A percentile compares a stretch with the other conserved stretches of the same genome.
phyloP scores from a whole-genome alignment of 2,797 vertebrate species.

The Xiphophorus birchmanni region DNA sequence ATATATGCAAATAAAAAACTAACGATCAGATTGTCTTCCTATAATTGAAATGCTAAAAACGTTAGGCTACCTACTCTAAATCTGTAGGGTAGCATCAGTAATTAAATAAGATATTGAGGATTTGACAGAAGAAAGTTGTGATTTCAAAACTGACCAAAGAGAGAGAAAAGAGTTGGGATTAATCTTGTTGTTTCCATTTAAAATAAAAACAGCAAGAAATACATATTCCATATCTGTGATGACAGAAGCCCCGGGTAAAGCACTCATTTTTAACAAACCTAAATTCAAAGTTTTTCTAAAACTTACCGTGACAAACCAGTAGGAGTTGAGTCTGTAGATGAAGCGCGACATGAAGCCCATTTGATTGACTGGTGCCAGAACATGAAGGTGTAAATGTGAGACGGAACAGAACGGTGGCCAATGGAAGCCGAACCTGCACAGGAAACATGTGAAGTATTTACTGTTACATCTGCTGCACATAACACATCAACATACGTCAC shows the following conservation, averaged over 20 bases:
- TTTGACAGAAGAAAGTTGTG: not conserved
- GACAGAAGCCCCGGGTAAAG: not conserved
- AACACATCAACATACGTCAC: not conserved
- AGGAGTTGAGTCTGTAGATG: constrained; percentile 90
- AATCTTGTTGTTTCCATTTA: not conserved
- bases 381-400: constrained; percentile 93
- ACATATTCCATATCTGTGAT: not conserved
- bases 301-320: constrained; percentile 96
- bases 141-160: not conserved
- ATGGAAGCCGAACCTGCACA: constrained; percentile 94
- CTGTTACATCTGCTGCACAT: not conserved
- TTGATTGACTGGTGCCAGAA: constrained; percentile 92
- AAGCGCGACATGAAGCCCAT: constrained; percentile 90
- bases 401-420: constrained; percentile 96
- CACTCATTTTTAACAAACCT: not conserved
- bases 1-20: not conserved
- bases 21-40: not conserved
- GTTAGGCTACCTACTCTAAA: not conserved
- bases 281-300: not conserved
- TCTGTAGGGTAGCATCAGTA: not conserved
- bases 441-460: not conserved
- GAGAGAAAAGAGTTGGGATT: not conserved
- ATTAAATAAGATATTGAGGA: not conserved
- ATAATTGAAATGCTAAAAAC: not conserved
- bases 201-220: not conserved